Base-by-base conservation (phyloP, 2,113 vertebrate species). In the Kryptolebias marmoratus region DNA sequence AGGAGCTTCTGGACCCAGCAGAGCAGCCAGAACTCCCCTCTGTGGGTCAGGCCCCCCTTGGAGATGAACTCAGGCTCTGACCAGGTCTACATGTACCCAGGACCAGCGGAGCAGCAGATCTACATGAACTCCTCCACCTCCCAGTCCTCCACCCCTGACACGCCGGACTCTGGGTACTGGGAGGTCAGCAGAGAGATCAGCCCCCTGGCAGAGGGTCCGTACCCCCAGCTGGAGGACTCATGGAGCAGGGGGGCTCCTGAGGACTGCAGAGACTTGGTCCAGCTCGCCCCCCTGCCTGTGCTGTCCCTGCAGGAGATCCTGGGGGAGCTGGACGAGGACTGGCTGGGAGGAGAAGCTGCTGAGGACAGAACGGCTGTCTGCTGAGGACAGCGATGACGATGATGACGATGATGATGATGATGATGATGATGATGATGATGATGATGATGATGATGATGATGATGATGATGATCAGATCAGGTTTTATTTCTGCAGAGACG, bases 301-400 rank as follows among this genome's bases (percentile, higher is more conserved):
- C 81, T 93, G 55, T 91, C 91, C 56, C 70, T 94, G 56, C 88
- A 93, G 50, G 92, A 94, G 55, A 90, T 94, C 22, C 73, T 94
- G 65, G 81, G 75, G 4, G 93, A 90, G 71, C 67, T 94, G 70
- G 60, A 90, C 2, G 90, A 91, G 54, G 88, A 84, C n/a, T 92
- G 90, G 86, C 60, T 90, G 71, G 87, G 80, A 31, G 82, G 82
- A 54, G 80, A 81, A 3, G n/a, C 49, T 69, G 71, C 15, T 48
- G 73, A 59, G 11, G 71, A 82, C 0, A 68, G 82, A 56, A 67
- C 67, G 4, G 12, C 73, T 32, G 84, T 83, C 54, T 78, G 48
- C 36, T 91, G 62, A 11, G 73, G 53, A 45, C 2, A 11, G 10
- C 10, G 36, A 36, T 36, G 36, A 4, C 7, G 36, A 36, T 36